phyloP scores from a whole-genome alignment of 2,797 vertebrate species.

The Halcyon leucocephala region DNA sequence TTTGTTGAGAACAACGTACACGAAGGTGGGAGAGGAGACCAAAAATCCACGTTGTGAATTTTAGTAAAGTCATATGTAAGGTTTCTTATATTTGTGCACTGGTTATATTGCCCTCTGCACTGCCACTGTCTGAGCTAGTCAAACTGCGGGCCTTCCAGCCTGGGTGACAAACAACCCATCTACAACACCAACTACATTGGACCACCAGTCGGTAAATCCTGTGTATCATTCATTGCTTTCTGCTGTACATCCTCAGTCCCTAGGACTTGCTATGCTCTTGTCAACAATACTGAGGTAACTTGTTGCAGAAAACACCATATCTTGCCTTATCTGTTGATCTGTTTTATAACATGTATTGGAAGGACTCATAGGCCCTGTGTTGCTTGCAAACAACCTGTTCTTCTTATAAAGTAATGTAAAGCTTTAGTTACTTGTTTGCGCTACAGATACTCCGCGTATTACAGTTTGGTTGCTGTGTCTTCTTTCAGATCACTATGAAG shows the following conservation, averaged over 20 bases:
- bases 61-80: neutral
- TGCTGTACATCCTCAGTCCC: neutral
- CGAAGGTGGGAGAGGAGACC: neutral
- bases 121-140: neutral
- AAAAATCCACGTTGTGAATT: neutral
- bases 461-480: neutral
- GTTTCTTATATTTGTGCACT: neutral
- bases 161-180: neutral
- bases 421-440: neutral
- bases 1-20: neutral
- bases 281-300: neutral
- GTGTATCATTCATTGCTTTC: neutral
- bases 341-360: neutral
- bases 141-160: neutral
- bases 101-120: neutral
- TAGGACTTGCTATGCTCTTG: neutral
- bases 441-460: neutral
- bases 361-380: neutral
- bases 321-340: neutral
- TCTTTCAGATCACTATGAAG: slow-evolving; percentile 85
- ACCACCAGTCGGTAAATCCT: neutral
- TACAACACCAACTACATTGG: neutral
- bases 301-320: neutral
- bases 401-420: neutral
- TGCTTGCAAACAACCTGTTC: neutral